Evolutionary conservation across 2,113 vertebrate species (phyloP), one percentile per base, ranked within the genome.

Genomic region (Chlorodrepanis virens): DNA sequence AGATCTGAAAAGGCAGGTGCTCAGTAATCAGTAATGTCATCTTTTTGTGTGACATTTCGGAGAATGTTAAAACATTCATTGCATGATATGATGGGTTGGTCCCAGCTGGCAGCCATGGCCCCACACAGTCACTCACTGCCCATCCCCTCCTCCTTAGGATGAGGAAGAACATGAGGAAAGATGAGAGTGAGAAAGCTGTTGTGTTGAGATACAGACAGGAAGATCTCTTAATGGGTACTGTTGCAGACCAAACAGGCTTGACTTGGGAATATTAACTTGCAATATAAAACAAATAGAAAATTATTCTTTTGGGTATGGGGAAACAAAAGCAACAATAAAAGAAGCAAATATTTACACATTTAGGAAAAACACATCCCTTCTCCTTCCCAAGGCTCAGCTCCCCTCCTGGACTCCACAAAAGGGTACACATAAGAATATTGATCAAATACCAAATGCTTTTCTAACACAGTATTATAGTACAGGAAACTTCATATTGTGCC

Each of bases 141-240:
- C 33, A 3, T 10, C 3, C 0, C 2, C 3, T 17, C 6, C 10
- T 37, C 39, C 25, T 6, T 6, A 5, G 18, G 24, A 45, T 1
- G 17, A 67, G 65, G 11, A 85, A 40, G 15, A 60, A 28, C 7
- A 44, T 17, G 14, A 69, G 23, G 11, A 67, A 74, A n/a, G 31
- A 40, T 0, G 0, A 37, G 5, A 60, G 6, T n/a, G 40, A 81
- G 11, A 60, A 92, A 96, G 69, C 19, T 35, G 12, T 54, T 47
- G 7, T 17, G 4, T 12, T 40, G 33, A 71, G 35, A 50, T 64
- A 71, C 10, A 89, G 68, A 22, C 22, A 70, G 31, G 33, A 63
- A 61, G 6, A 53, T 63, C 19, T 67, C 40, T 74, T 29, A 49
- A 61, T 57, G 12, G 21, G 25, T 80, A 24, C 11, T 24, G 1